These are phyloP conservation scores for Sinhomidia bicolor DNA, from an alignment of 2,888 invertebrate species.

Conservation along the genomic window DNA sequence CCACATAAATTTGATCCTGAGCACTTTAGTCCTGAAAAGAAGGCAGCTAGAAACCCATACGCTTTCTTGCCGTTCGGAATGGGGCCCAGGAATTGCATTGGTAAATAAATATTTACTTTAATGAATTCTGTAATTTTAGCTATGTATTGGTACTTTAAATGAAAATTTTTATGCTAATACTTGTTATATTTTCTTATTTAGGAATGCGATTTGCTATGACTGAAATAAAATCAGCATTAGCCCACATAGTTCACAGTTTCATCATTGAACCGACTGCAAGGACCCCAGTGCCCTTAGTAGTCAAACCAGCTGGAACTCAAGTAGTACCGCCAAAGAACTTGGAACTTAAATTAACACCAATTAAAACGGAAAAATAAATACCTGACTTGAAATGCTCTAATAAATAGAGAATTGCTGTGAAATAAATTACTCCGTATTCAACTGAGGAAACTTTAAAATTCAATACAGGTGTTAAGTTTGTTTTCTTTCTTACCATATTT, in stretches of 20 bases:
- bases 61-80: conserved; percentile 70
- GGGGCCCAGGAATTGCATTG: conserved; percentile 72
- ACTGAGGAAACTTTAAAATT: no score
- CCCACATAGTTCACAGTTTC: not conserved
- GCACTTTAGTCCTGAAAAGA: conserved; percentile 59
- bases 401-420: no score
- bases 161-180: no score
- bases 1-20: conserved; percentile 72
- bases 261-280: not conserved
- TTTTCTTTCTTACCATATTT: no score
- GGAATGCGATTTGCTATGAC: conserved; percentile 70
- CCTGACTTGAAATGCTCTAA: no score
- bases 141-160: not conserved
- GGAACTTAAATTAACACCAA: not conserved
- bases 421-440: no score
- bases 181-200: not conserved
- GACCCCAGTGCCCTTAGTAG: not conserved
- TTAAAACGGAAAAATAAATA: not conserved
- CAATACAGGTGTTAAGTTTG: no score
- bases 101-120: conserved; percentile 9
- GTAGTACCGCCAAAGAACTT: not conserved
- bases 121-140: not conserved
- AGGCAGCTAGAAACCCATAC: conserved; percentile 54
- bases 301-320: not conserved
- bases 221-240: not conserved